phyloP scores from a whole-genome alignment of 2,888 invertebrate genomes.

The Noctua fimbriata region DNA sequence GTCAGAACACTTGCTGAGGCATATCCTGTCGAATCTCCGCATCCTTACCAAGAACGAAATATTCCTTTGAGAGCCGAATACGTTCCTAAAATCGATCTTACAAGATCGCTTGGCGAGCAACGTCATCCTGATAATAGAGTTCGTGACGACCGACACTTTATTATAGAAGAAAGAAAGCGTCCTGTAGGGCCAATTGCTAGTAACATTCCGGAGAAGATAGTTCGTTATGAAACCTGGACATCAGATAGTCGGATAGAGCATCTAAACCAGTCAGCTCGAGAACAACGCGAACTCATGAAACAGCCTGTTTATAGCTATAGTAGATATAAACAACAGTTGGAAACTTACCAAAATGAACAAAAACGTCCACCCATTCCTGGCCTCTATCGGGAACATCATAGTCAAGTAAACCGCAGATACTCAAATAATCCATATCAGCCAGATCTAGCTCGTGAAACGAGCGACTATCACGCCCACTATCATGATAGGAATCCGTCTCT shows the following conservation, averaged over 20 bases:
- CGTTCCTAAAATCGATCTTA: conserved; percentile 88
- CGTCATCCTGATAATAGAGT: conserved; percentile 80
- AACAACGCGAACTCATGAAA: conserved; percentile 86
- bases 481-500: conserved; percentile 79
- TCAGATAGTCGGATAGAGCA: conserved; percentile 86
- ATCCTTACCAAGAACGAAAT: conserved; percentile 80
- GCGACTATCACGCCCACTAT: conserved; percentile 81
- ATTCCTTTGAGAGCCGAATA: conserved; percentile 79
- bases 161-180: conserved; percentile 87
- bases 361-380: conserved; percentile 76
- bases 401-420: conserved; percentile 79
- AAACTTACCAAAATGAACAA: conserved; percentile 85
- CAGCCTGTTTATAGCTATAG: conserved; percentile 86
- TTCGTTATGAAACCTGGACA: conserved; percentile 87
- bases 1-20: conserved; percentile 75
- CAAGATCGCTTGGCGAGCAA: conserved; percentile 80
- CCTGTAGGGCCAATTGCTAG: conserved; percentile 82
- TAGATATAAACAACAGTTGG: conserved; percentile 85
- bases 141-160: conserved; percentile 84
- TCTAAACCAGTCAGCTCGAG: conserved; percentile 81
- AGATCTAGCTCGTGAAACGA: conserved; percentile 79
- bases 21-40: conserved; percentile 83
- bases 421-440: conserved; percentile 75
- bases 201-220: conserved; percentile 89
- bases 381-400: conserved; percentile 80